These are phyloP conservation scores for Xiphias gladius DNA, from an alignment of 2,113 vertebrate genomes.

Conservation along the genomic window DNA sequence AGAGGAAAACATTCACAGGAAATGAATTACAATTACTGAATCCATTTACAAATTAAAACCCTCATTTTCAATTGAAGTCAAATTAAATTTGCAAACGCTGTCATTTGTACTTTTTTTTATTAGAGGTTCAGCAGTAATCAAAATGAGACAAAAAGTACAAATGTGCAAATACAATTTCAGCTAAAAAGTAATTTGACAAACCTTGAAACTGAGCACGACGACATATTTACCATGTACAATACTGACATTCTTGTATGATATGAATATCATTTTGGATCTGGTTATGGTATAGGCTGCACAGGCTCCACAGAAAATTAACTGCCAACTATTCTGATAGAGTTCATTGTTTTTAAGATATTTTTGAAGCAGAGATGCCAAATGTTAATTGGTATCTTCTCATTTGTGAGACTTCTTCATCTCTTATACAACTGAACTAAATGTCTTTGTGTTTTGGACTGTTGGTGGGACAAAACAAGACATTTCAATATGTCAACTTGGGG, in stretches of 20 bases:
- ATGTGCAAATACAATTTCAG: neutral
- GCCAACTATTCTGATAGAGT: neutral
- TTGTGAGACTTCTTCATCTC: neutral
- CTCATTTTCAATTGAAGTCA: neutral
- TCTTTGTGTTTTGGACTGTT: neutral
- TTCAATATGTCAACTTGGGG: neutral
- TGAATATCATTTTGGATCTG: neutral
- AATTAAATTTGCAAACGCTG: neutral
- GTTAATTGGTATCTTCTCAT: neutral
- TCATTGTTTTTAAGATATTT: neutral
- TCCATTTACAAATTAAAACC: slow-evolving; percentile 12
- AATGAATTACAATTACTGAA: neutral
- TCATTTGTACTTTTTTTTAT: neutral
- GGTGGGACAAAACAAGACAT: neutral
- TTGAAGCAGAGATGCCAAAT: neutral
- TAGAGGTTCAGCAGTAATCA: neutral
- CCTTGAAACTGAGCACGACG: neutral
- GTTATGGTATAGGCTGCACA: neutral
- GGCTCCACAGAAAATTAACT: neutral
- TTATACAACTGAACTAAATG: neutral
- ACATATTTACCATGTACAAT: neutral
- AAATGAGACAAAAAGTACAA: neutral
- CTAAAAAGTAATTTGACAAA: too few relatives aligned
- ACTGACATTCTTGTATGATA: neutral
- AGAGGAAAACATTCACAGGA: neutral